Base-by-base conservation (phyloP, 2,797 vertebrate genomes). In the Dicrostonyx torquatus region DNA sequence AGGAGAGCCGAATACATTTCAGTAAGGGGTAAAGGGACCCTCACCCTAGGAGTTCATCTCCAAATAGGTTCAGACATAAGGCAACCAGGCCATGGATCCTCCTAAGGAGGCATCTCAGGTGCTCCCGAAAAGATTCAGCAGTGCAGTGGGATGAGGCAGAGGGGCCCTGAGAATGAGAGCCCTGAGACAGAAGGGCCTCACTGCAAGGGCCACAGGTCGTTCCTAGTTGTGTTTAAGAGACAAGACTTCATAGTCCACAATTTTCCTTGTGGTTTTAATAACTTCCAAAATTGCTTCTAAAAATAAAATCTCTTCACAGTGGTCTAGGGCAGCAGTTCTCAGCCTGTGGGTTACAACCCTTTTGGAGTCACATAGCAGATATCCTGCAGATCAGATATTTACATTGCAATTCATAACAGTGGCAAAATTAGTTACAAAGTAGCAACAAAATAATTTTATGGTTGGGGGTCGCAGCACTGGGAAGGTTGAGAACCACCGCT, bases 161-260 rank as follows among this genome's bases (percentile, higher is more conserved):
- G 91, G 43, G 48, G 53, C 73, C 55, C 48, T 2, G 1, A 40
- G 45, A 43, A 55, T 10, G 14, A 26, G 40, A 68, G 14, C 20
- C 18, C 48, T 11, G 64, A 50, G 22, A 1, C 2, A 11, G 31
- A 6, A 20, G 55, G 45, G 29, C 40, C 13, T 86, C 45, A 43
- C 26, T 75, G n/a, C 37, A 43, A 79, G 64, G 76, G 48, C 12
- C 68, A 5, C 9, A 4, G 15, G 48, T 2, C 5, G 29, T 31
- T 40, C 55, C 43, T 43, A 37, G 20, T 31, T 17, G 0, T 6
- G 5, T 4, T 58, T 9, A 26, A 40, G 0, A 14, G 0, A 6
- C 12, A 0, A 4, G 1, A 15, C 15, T 48, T 86, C 15, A 4
- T 3, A 6, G 72, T 34, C 91, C 34, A 9, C 11, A 64, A 58